Percentiles rank a stretch among this genome's conserved stretches.
phyloP scores from a whole-genome alignment of 2,113 vertebrate species.

The cat (Felis catus) region DNA sequence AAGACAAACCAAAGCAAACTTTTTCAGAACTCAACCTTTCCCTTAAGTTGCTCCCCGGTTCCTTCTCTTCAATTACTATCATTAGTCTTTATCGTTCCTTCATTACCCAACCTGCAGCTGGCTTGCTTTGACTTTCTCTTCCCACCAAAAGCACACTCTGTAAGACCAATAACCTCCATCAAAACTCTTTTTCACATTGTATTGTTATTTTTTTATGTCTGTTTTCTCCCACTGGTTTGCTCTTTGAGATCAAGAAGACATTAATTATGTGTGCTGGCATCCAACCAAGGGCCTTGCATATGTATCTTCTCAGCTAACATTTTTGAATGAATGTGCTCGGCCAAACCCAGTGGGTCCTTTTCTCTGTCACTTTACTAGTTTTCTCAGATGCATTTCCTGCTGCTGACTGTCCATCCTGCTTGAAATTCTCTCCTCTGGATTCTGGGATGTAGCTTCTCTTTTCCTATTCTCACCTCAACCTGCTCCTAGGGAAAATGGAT shows the following conservation, averaged over 20 bases:
- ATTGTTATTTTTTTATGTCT: background rate
- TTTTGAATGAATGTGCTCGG: background rate
- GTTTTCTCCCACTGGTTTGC: background rate
- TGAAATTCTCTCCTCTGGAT: background rate
- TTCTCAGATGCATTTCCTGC: background rate
- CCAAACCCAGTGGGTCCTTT: background rate
- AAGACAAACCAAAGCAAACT: background rate
- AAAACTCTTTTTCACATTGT: background rate
- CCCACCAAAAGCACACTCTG: background rate
- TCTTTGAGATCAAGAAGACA: background rate
- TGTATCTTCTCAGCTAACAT: background rate
- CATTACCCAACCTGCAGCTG: accelerated
- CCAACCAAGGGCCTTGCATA: background rate
- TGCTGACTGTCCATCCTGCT: background rate
- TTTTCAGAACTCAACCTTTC: background rate
- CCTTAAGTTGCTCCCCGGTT: background rate
- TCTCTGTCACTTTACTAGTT: background rate
- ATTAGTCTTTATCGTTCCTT: background rate
- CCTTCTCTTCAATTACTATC: background rate
- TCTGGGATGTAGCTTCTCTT: background rate
- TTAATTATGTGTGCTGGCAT: background rate
- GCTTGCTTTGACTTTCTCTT: background rate
- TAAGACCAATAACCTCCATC: background rate
- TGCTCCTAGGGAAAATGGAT: background rate
- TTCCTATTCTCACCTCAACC: background rate